phyloP scores from a whole-genome alignment of 1,140 invertebrate species.

The Solen grandis region DNA sequence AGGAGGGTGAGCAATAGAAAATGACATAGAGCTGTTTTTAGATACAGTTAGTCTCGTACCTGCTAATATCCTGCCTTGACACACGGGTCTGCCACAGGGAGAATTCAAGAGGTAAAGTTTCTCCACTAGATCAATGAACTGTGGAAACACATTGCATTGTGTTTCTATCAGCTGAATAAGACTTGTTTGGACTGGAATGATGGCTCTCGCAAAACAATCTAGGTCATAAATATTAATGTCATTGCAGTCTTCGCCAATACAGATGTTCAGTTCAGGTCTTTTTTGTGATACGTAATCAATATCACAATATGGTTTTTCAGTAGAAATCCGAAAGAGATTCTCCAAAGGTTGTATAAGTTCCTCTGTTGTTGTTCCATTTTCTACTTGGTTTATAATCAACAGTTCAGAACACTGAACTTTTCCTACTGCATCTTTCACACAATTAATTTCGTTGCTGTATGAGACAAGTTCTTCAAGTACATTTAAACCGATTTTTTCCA shows the following conservation, averaged over 20 bases:
- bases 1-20: conserved; percentile 15
- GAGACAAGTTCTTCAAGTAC: conserved; percentile 1
- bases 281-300: not conserved
- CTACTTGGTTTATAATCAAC: not conserved
- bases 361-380: not conserved
- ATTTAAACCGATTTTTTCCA: not conserved
- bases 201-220: not conserved
- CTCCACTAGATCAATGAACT: conserved; percentile 2
- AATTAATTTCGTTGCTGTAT: conserved; percentile 29
- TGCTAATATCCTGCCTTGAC: conserved; percentile 2
- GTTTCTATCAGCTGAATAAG: conserved; percentile 1
- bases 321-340: not conserved
- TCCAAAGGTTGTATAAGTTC: conserved; percentile 8
- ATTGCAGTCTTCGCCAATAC: not conserved
- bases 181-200: not conserved
- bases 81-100: not conserved
- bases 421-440: not conserved
- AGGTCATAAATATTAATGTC: conserved; percentile 8
- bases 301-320: conserved; percentile 5
- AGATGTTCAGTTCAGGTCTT: not conserved
- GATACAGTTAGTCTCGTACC: not conserved
- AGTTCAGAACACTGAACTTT: not conserved
- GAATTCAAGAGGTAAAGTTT: not conserved
- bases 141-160: conserved; percentile 15
- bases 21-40: not conserved